Evolutionary conservation across 2,113 vertebrate genomes (phyloP).

Genomic region (Tychaedon coryphoeus): DNA sequence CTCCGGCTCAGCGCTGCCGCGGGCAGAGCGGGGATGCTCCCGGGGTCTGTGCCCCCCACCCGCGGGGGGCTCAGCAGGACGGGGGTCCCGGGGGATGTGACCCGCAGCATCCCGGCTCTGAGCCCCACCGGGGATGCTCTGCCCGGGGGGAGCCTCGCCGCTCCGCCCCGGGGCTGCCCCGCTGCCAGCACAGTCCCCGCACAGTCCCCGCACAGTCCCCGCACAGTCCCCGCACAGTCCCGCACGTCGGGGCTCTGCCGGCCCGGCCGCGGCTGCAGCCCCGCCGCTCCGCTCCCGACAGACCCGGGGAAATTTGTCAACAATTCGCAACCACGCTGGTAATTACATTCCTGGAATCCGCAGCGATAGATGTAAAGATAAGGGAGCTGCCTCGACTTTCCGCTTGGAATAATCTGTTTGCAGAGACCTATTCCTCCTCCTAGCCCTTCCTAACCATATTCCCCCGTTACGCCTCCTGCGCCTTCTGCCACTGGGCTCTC

Average conservation of each 20-base stretch:
- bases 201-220: background rate
- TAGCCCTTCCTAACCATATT: background rate
- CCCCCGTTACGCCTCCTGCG: background rate
- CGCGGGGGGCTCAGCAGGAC: background rate
- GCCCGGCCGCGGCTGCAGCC: background rate
- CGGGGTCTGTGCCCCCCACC: background rate
- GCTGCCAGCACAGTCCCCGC: too few species aligned
- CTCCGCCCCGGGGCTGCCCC: background rate
- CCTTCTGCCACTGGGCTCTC: background rate
- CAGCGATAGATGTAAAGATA: constrained; percentile 52
- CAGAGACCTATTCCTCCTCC: background rate
- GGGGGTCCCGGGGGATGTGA: background rate
- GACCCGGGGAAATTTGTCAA: constrained; percentile 44
- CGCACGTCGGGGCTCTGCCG: background rate
- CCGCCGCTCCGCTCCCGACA: background rate
- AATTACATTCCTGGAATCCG: constrained; percentile 42
- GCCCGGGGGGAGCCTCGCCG: background rate
- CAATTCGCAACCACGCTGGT: constrained; percentile 33
- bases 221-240: background rate
- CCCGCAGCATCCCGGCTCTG: background rate
- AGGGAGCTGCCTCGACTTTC: constrained; percentile 53
- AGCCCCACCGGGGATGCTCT: background rate
- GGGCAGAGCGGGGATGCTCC: background rate
- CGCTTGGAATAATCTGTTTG: background rate
- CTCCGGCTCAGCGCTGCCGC: background rate